Conservation (phyloP, 2,797 vertebrate genomes). For the Lutjanus argentimaculatus region DNA sequence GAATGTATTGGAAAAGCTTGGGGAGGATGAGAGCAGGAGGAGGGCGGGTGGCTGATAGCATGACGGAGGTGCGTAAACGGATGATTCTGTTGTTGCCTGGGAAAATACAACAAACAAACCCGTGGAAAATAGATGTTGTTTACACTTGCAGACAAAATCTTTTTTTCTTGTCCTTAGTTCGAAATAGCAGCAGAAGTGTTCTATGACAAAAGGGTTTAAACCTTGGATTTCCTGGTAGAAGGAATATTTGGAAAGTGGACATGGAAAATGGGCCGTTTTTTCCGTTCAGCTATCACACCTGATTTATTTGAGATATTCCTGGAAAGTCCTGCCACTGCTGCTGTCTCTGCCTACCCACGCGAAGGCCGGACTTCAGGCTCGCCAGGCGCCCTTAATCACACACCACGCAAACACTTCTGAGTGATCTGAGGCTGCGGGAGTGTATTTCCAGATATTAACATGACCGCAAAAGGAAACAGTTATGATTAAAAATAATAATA, state of each 20-base stretch:
- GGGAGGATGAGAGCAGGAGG: conserved; percentile 50
- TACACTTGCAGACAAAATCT: conserved; percentile 39
- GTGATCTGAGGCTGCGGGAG: conserved; percentile 67
- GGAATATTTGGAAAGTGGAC: conserved; percentile 77
- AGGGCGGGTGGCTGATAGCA: conserved; percentile 46
- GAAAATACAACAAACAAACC: conserved; percentile 74
- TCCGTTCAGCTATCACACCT: conserved; percentile 84
- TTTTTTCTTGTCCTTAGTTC: conserved; percentile 34
- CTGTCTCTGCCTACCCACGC: conserved; percentile 68
- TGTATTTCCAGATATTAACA: conserved; percentile 81
- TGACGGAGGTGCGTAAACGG: conserved; percentile 68
- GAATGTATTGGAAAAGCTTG: conserved; percentile 72
- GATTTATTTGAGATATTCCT: conserved; percentile 88
- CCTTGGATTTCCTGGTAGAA: conserved; percentile 62
- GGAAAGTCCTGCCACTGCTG: conserved; percentile 78
- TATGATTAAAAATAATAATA: conserved; percentile 84
- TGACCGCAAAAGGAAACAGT: conserved; percentile 80
- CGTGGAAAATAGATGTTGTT: conserved; percentile 61
- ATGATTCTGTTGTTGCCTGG: conserved; percentile 73
- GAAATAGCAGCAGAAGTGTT: conserved; percentile 45
- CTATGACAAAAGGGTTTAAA: conserved; percentile 74
- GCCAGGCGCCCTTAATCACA: conserved; percentile 75
- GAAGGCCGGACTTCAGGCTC: conserved; percentile 53
- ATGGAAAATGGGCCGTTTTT: conserved; percentile 77
- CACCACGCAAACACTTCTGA: conserved; percentile 76